Evolutionary conservation across 2,888 invertebrate genomes (phyloP).

Genomic region (Cataglyphis albicans): DNA sequence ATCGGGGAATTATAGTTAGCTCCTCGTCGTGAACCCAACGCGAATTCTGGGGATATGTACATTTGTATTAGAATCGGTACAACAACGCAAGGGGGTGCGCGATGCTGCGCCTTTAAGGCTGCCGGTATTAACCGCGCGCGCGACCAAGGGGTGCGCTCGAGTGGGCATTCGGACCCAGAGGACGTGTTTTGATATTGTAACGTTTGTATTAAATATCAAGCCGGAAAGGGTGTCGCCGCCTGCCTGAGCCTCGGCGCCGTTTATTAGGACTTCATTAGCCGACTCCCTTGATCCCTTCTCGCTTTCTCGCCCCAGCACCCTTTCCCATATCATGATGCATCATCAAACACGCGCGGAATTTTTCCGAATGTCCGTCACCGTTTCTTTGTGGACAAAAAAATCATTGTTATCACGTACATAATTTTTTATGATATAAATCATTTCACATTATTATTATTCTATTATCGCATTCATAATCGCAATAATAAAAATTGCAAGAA

Average conservation of each 20-base stretch:
- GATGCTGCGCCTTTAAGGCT: slow-evolving; percentile 41
- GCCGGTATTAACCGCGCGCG: slow-evolving; percentile 56
- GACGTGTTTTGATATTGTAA: slow-evolving; percentile 82
- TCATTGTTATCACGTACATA: background rate
- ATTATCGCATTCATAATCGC: background rate
- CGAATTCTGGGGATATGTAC: background rate
- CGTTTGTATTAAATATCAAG: slow-evolving; percentile 83
- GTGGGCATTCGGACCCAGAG: slow-evolving; percentile 72
- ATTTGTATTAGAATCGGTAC: slow-evolving; percentile 26
- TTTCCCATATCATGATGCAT: slow-evolving; percentile 27
- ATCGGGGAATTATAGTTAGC: slow-evolving; percentile 46
- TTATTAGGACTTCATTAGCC: slow-evolving; percentile 72
- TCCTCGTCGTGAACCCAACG: slow-evolving; percentile 15
- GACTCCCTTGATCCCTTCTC: slow-evolving; percentile 48
- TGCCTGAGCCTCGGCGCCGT: slow-evolving; percentile 53
- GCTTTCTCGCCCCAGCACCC: slow-evolving; percentile 27
- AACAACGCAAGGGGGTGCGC: slow-evolving; percentile 22
- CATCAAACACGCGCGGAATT: slow-evolving; percentile 18
- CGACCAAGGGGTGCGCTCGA: slow-evolving; percentile 73
- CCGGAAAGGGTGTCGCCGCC: slow-evolving; percentile 63
- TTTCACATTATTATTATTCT: background rate
- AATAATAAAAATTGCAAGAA: background rate
- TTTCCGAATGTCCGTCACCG: background rate
- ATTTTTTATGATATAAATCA: background rate
- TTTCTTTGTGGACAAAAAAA: background rate